These are phyloP conservation scores for Puntigrus tetrazona DNA, from an alignment of 2,113 vertebrate species.

Conservation along the genomic window DNA sequence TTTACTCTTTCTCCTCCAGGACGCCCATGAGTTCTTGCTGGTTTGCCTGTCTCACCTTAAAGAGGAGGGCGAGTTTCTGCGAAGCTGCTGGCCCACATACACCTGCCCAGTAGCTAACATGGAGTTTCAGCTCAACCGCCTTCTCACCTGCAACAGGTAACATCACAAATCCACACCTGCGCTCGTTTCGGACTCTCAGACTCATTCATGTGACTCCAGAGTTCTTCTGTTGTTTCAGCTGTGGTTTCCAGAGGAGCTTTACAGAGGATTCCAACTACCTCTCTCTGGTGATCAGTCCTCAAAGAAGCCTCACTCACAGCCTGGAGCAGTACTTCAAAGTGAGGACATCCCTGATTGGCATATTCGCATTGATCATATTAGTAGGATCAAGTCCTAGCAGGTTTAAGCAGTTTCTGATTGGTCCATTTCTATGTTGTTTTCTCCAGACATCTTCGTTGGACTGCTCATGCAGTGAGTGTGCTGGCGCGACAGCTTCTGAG, in stretches of 20 bases:
- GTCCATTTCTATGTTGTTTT: background rate
- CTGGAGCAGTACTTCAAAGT: no score
- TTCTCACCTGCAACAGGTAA: background rate
- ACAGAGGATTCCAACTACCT: no score
- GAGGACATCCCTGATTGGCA: no score
- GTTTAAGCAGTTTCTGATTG: background rate
- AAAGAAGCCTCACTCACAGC: no score
- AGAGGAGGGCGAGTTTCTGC: conserved; percentile 12
- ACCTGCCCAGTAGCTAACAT: conserved; percentile 6
- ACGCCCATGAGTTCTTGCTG: conserved; percentile 1
- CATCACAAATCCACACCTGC: no score
- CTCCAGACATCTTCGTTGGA: background rate
- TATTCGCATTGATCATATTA: background rate
- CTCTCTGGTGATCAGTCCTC: no score
- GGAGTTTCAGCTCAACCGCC: background rate
- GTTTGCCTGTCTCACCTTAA: background rate
- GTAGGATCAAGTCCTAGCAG: background rate
- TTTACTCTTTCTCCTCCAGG: background rate
- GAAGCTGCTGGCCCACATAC: background rate
- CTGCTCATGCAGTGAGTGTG: background rate
- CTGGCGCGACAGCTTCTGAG: background rate
- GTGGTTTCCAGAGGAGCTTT: background rate
- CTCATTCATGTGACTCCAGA: no score
- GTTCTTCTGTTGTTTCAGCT: background rate
- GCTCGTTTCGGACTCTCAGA: no score